Evolutionary conservation across 2,888 invertebrate species (phyloP).

Genomic region (Epicampocera succincta): DNA sequence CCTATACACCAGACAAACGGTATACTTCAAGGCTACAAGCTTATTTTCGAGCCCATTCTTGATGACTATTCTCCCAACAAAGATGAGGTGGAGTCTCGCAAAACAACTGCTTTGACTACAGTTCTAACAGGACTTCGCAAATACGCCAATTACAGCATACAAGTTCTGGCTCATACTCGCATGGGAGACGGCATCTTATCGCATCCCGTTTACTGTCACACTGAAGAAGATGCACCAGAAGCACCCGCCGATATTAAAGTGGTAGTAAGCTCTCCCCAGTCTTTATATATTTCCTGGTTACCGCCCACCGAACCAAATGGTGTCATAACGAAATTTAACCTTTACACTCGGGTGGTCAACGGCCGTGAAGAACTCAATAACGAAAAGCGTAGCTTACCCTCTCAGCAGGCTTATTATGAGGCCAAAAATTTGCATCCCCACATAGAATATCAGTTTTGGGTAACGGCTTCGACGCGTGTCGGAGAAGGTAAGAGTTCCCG

Average conservation of each 20-base stretch:
- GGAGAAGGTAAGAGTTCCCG: constrained; percentile 89
- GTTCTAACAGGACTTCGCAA: constrained; percentile 88
- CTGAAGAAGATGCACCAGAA: constrained; percentile 91
- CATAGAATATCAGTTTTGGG: constrained; percentile 90
- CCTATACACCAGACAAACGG: constrained; percentile 88
- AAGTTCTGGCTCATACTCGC: constrained; percentile 89
- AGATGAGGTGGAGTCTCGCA: constrained; percentile 84
- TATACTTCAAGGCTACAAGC: constrained; percentile 88
- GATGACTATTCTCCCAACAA: constrained; percentile 83
- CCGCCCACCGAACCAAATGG: constrained; percentile 89
- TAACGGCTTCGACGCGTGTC: constrained; percentile 88
- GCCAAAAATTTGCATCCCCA: constrained; percentile 86
- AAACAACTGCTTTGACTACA: constrained; percentile 87
- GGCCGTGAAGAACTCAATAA: constrained; percentile 87
- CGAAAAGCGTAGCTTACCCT: constrained; percentile 85
- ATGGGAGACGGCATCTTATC: constrained; percentile 89
- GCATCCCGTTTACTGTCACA: constrained; percentile 87
- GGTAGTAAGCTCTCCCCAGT: constrained; percentile 88
- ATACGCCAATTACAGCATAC: constrained; percentile 91
- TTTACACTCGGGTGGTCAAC: constrained; percentile 87
- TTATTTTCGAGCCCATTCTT: constrained; percentile 86
- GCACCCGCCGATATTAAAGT: constrained; percentile 91
- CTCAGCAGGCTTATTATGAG: constrained; percentile 86
- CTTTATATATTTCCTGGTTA: constrained; percentile 90
- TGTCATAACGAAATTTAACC: constrained; percentile 88